phyloP scores from a whole-genome alignment of 2,113 vertebrate genomes.

The Australoheros scitulus region DNA sequence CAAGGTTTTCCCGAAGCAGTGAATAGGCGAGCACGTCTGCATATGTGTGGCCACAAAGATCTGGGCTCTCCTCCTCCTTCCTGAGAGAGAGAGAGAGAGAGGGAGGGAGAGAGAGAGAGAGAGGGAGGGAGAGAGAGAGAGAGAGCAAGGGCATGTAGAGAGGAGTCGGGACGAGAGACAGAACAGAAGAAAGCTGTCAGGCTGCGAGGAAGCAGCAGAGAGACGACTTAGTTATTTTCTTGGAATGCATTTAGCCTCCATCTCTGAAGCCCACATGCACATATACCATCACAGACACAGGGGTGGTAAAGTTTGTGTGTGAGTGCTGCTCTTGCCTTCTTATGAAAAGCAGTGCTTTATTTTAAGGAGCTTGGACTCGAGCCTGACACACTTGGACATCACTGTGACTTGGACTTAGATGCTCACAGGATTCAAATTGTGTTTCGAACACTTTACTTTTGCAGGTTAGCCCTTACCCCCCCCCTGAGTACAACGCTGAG shows the following conservation, averaged over 20 bases:
- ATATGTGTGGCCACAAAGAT: constrained; percentile 50
- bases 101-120: constrained; percentile 34
- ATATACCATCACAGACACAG: constrained; percentile 20
- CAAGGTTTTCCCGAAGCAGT: constrained; percentile 32
- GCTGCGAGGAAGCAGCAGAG: constrained; percentile 57
- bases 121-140: constrained; percentile 16
- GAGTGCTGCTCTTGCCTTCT: constrained; percentile 3
- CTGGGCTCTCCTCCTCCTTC: constrained; percentile 63
- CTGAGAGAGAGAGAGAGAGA: constrained; percentile 47
- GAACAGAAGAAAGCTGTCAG: constrained; percentile 72
- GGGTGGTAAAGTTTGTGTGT: constrained; percentile 25
- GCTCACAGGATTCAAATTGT: constrained; percentile 8
- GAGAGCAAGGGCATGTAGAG: constrained; percentile 56
- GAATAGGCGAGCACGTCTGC: constrained; percentile 20
- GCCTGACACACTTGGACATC: constrained; percentile 39
- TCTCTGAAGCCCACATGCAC: constrained; percentile 35
- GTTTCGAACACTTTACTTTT: constrained; percentile 6
- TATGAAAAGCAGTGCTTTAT: constrained; percentile 33
- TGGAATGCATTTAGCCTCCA: constrained; percentile 50
- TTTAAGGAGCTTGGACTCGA: constrained; percentile 49
- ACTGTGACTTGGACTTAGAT: constrained; percentile 19
- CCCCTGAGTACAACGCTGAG: constrained; percentile 10
- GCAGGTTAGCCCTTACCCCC: background rate
- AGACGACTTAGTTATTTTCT: constrained; percentile 58
- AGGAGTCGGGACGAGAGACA: constrained; percentile 57